Percentiles rank a stretch among this genome's conserved stretches.
These are phyloP conservation scores for Polia nebulosa DNA, from an alignment of 2,888 invertebrate genomes.

Conservation along the genomic window DNA sequence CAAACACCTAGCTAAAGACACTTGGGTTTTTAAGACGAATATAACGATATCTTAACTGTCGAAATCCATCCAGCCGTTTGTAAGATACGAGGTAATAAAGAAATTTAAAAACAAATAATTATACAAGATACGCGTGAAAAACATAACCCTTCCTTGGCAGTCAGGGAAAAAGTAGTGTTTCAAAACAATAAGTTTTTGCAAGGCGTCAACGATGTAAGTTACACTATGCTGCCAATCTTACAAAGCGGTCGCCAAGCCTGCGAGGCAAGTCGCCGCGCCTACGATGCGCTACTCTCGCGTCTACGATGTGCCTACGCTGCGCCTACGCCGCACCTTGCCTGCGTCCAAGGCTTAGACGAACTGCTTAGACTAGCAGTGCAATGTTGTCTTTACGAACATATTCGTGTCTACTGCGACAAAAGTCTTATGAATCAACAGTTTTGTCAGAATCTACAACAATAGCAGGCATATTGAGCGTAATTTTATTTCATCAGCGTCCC, in stretches of 20 bases:
- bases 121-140: neutral
- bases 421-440: conserved; percentile 6
- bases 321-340: no score
- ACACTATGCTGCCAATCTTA: neutral
- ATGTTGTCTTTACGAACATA: neutral
- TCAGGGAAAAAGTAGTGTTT: neutral
- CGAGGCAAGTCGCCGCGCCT: neutral
- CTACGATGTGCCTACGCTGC: neutral
- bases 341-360: no score
- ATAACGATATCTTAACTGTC: no score
- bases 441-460: neutral
- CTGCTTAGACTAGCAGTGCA: no score
- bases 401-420: neutral
- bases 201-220: no score
- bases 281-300: neutral
- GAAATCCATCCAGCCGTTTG: no score
- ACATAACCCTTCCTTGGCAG: neutral
- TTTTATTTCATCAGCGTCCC: neutral
- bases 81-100: no score
- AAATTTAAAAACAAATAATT: no score
- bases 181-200: neutral
- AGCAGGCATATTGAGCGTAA: neutral
- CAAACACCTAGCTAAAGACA: no score
- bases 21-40: no score
- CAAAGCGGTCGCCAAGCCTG: neutral